A percentile compares a stretch with the other conserved stretches of the same genome.
phyloP scores from a whole-genome alignment of 2,113 vertebrate species.

The Aphelocoma coerulescens region DNA sequence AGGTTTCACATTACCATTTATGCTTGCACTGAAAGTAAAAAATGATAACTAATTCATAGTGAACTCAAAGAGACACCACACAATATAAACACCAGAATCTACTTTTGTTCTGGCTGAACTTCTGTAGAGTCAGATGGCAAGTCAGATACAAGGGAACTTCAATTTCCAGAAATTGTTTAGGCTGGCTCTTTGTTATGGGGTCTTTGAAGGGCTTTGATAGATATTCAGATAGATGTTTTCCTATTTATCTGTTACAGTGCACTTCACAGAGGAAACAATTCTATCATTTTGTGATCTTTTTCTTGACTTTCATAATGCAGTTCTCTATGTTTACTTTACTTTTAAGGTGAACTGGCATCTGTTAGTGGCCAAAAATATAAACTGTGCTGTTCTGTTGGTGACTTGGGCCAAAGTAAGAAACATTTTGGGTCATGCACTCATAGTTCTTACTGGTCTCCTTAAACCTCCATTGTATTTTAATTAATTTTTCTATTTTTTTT shows the following conservation, averaged over 20 bases:
- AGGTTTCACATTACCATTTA: background rate
- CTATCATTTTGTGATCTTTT: background rate
- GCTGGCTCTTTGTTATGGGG: background rate
- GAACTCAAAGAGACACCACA: constrained; percentile 3
- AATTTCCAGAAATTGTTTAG: constrained; percentile 9
- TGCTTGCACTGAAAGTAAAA: background rate
- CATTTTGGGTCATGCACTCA: background rate
- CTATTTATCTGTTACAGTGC: background rate
- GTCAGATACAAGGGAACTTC: background rate
- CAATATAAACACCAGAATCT: background rate
- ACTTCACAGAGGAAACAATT: background rate
- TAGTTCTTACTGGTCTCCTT: background rate
- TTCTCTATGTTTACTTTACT: background rate
- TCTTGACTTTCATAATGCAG: background rate
- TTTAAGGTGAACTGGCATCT: background rate
- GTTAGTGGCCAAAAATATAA: background rate
- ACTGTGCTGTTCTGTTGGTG: background rate
- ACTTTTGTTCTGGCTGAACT: background rate
- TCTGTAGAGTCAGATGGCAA: constrained; percentile 6
- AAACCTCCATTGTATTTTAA: background rate
- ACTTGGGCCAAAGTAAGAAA: background rate
- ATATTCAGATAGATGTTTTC: background rate
- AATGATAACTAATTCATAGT: background rate
- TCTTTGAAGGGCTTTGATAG: background rate
- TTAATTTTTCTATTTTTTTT: background rate